Conservation (phyloP, 2,113 vertebrate genomes). For the Pomatostomus ruficeps region DNA sequence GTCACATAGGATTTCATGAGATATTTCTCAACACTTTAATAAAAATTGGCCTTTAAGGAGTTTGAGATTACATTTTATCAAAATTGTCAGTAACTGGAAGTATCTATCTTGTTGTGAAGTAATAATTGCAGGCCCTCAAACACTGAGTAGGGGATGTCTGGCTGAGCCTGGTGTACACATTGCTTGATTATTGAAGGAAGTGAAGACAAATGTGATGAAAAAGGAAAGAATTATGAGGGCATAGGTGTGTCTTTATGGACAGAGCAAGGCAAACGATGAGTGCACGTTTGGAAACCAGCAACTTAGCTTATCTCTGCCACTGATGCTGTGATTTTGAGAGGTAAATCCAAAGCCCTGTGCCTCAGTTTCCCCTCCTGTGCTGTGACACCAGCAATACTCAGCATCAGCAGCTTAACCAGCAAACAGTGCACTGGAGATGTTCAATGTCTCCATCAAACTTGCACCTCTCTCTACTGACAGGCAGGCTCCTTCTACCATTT, state of each 20-base stretch:
- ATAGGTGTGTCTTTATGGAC: neutral
- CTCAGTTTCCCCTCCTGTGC: neutral
- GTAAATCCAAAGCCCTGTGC: neutral
- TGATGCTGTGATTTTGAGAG: neutral
- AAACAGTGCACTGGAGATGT: neutral
- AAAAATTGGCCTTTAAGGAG: neutral
- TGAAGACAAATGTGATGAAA: neutral
- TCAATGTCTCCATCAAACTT: neutral
- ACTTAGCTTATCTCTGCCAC: neutral
- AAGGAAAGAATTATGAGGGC: neutral
- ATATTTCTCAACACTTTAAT: neutral
- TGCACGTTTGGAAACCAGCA: neutral
- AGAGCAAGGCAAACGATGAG: neutral
- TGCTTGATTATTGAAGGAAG: neutral
- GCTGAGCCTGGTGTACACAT: neutral
- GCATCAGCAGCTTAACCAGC: neutral
- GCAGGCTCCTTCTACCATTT: neutral
- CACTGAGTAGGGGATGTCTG: neutral
- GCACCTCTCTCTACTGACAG: neutral
- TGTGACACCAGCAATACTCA: neutral
- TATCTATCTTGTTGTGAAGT: neutral
- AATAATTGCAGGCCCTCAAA: neutral
- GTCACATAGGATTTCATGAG: neutral
- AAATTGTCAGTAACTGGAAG: neutral
- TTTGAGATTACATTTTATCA: neutral